phyloP scores from a whole-genome alignment of 2,888 invertebrate genomes.

The Nebria salina region DNA sequence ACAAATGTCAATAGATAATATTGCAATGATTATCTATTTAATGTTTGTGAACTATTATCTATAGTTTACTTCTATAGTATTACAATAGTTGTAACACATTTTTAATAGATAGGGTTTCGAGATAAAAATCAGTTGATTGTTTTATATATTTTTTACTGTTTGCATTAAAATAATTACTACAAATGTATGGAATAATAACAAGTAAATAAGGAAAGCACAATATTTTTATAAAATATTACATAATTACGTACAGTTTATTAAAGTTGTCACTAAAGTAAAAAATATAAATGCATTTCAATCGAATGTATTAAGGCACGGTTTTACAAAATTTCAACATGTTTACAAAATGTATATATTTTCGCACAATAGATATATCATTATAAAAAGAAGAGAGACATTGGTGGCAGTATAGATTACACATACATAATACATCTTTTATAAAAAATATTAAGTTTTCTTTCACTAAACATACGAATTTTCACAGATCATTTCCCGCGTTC shows the following conservation, averaged over 20 bases:
- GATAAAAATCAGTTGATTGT: not conserved
- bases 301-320: conserved; percentile 40
- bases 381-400: conserved; percentile 21
- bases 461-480: conserved; percentile 27
- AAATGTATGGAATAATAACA: conserved; percentile 27
- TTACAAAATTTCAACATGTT: conserved; percentile 5
- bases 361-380: not conserved
- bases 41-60: too few species aligned
- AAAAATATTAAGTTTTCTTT: conserved; percentile 32
- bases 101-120: not conserved
- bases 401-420: conserved; percentile 35
- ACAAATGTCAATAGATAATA: too few species aligned
- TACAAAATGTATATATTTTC: not conserved
- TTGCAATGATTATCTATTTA: too few species aligned
- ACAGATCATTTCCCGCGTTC: conserved; percentile 25
- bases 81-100: not conserved
- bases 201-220: conserved; percentile 31
- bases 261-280: conserved; percentile 34
- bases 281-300: conserved; percentile 41
- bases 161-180: conserved; percentile 33
- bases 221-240: conserved; percentile 25
- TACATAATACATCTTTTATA: conserved; percentile 30
- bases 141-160: not conserved
- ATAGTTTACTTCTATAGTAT: not conserved
- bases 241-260: conserved; percentile 25